phyloP scores from a whole-genome alignment of 1,140 invertebrate species.

The Chymomyza costata region DNA sequence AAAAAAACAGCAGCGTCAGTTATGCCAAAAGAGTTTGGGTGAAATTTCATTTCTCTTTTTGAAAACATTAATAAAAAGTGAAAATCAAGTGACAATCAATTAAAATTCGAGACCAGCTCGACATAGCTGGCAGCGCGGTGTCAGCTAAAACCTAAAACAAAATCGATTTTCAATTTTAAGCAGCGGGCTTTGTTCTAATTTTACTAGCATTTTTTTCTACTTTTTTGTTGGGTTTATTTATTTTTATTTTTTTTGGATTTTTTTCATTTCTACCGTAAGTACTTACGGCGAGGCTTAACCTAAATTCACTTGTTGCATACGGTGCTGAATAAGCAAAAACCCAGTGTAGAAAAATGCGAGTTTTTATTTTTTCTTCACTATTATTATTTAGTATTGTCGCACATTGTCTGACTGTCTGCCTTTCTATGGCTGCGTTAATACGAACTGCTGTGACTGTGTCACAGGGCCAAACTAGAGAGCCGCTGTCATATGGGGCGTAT shows the following conservation, averaged over 20 bases:
- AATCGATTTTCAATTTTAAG: constrained; percentile 48
- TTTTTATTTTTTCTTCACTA: constrained; percentile 17
- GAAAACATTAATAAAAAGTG: constrained; percentile 58
- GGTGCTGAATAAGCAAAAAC: constrained; percentile 68
- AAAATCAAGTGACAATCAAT: constrained; percentile 73
- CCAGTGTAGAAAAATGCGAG: constrained; percentile 48
- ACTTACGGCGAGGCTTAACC: constrained; percentile 62
- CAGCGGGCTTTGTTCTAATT: constrained; percentile 54
- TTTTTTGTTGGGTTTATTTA: constrained; percentile 42
- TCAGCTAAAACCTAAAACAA: constrained; percentile 26
- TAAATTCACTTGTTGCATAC: constrained; percentile 73
- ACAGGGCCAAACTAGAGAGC: no score
- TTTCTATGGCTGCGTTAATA: constrained; percentile 57
- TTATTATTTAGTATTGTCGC: constrained; percentile 14
- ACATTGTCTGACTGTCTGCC: constrained; percentile 30
- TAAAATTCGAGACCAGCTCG: constrained; percentile 63
- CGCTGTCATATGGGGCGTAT: no score
- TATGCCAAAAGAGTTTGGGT: constrained; percentile 38
- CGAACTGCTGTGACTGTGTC: background rate
- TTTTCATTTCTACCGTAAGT: constrained; percentile 36
- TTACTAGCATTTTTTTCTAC: constrained; percentile 41
- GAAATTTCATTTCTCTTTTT: constrained; percentile 72
- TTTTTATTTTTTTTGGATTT: constrained; percentile 42
- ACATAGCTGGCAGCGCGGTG: background rate
- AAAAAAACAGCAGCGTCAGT: background rate